These are phyloP conservation scores for Alviniconcha strummeri DNA, from an alignment of 2,888 invertebrate species.

Conservation along the genomic window DNA sequence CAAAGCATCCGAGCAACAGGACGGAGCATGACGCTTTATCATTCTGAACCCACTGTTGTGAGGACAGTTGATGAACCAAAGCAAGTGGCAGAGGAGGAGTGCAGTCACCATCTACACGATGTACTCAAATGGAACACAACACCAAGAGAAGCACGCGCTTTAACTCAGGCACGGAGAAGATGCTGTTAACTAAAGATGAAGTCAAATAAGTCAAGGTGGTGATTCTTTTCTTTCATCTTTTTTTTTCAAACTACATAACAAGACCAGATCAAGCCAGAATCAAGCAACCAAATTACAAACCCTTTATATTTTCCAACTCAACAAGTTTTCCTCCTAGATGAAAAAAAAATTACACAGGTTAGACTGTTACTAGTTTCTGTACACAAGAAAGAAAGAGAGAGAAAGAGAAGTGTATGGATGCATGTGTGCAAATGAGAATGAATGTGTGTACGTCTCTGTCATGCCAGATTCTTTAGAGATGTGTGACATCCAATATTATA, in stretches of 20 bases:
- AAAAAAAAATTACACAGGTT: constrained; percentile 12
- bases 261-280: background rate
- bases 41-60: too few relatives aligned
- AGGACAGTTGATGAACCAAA: too few relatives aligned
- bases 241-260: constrained; percentile 9
- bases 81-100: background rate
- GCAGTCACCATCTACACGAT: background rate
- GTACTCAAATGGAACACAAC: background rate
- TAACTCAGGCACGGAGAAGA: background rate
- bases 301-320: constrained; percentile 42
- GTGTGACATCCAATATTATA: too few relatives aligned
- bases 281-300: constrained; percentile 29
- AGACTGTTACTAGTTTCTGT: background rate
- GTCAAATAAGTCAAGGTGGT: background rate
- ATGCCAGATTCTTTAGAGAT: too few relatives aligned
- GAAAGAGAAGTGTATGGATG: background rate
- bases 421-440: background rate
- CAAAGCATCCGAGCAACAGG: too few relatives aligned
- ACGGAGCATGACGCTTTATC: too few relatives aligned
- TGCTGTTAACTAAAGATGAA: background rate
- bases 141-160: constrained; percentile 1
- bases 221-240: background rate
- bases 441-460: background rate
- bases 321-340: constrained; percentile 44
- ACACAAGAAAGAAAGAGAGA: background rate